Base-by-base conservation (phyloP, 2,113 vertebrate species). In the Eudorcas thomsonii region DNA sequence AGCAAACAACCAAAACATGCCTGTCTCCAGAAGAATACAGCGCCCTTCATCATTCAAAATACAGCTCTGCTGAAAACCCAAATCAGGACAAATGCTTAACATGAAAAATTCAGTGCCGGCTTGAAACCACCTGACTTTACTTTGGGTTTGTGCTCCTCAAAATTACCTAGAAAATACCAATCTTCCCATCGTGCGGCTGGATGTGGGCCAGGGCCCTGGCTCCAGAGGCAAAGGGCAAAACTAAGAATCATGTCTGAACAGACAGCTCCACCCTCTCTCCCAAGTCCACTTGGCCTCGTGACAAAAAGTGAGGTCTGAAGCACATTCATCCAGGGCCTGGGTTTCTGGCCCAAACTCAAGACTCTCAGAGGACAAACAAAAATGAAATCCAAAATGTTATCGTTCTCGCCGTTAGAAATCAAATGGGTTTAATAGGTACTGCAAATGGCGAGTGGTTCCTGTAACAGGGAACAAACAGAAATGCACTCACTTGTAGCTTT, bases 191-290 rank as follows among this genome's bases (percentile, higher is more conserved):
- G 71, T 96, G 96, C 39, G 52, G 97, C 98, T 99, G 99, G 99
- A 98, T 93, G 85, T 45, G 92, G 98, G 99, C 99, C 99, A 99
- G 99, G 98, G 98, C 99, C 98, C 99, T 99, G 99, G 99, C 99
- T 99, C 99, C 99, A 99, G 99, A 99, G 98, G 99, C 99, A 99
- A 99, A 99, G 98, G 99, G 99, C 98, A 99, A 98, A 99, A 97
- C 98, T 98, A 98, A 99, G 99, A 99, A 98, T 99, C 98, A 97
- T 98, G 98, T 99, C 99, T 99, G 99, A 99, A 98, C 98, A 99
- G 98, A 98, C 99, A 98, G 91, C 98, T 98, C 99, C 98, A 98
- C 99, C 98, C 98, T 98, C 98, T 98, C 98, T 98, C 98, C 96
- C 98, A 98, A 99, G 99, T 98, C 98, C 99, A 97, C 98, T 99